Conservation (phyloP, 2,797 vertebrate genomes). For the Coranthus polyacanthus region DNA sequence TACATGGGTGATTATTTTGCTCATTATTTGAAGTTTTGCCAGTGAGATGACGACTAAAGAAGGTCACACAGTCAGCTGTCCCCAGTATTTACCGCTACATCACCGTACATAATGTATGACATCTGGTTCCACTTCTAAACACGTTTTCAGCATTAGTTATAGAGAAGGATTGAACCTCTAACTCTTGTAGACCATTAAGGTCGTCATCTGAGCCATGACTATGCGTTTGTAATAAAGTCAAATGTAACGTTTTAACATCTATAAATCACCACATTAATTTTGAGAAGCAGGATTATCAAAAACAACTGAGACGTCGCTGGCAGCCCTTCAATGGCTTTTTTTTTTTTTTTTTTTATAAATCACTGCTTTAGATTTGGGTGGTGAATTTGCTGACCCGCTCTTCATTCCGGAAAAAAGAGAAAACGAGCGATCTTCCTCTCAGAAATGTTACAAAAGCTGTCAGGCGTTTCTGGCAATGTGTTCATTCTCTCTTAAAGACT, state of each 20-base stretch:
- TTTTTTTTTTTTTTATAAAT: neutral
- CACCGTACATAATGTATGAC: slow-evolving; percentile 18
- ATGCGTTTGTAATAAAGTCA: neutral
- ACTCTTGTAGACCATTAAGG: slow-evolving; percentile 4
- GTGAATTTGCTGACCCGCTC: neutral
- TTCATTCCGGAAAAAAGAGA: neutral
- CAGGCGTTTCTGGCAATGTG: too few species aligned
- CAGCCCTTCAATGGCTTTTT: neutral
- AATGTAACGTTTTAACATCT: neutral
- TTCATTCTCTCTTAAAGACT: too few species aligned
- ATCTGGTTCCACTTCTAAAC: slow-evolving; percentile 31
- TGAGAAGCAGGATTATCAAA: neutral
- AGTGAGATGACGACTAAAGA: neutral
- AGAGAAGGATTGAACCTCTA: neutral
- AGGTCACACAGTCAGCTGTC: neutral
- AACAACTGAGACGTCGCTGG: neutral
- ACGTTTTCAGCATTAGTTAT: slow-evolving; percentile 24
- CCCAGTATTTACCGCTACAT: neutral
- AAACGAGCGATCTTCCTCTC: too few species aligned
- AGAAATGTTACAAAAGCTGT: too few species aligned
- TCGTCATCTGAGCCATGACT: neutral
- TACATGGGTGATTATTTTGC: neutral
- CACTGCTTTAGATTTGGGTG: neutral
- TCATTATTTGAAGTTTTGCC: slow-evolving; percentile 7
- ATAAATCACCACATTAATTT: neutral